Evolutionary conservation across 2,797 vertebrate genomes (phyloP), one percentile per base, ranked within the genome.

Genomic region (Enteromius anoplus): DNA sequence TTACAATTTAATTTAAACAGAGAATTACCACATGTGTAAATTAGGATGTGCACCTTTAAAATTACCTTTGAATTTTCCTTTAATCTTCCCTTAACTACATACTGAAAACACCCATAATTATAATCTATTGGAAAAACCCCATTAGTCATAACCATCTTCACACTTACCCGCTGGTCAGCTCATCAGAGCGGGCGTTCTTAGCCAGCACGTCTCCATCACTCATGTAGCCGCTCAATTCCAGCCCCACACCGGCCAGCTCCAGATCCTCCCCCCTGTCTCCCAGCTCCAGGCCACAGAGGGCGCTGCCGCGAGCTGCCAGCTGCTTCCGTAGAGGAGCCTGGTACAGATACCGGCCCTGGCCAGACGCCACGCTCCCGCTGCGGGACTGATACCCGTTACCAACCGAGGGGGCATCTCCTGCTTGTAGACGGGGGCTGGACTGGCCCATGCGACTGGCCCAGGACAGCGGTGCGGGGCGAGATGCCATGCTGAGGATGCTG

Each of bases 151-250:
- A 55, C 60, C 14, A 75, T n/a, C 3, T 58, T 26, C 29, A 34
- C 19, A 91, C 97, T 94, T 76, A 99, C 98, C 98, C 98, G 0
- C 98, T 99, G 0, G 96, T 95, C 89, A 99, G 94, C 34, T 99
- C 97, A 2, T 99, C 97, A 0, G 95, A 86, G 23, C 96, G 91
- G 2, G 96, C 91, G 60, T 97, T 98, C 94, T 99, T 99, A 91
- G 95, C 95, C 86, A 99, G 93, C 80, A 99, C 96, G 0, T 99
- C 98, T 4, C 98, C 98, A 0, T 99, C 98, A 0, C 98, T 99
- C 97, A 99, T 98, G 88, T 99, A 99, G 12, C 98, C 98, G 0
- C 96, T 94, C 68, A 97, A 95, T 0, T 99, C 98, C 94, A 81
- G 69, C 7, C 78, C 78, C 23, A 96, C 89, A 75, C 91, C 91